Base-by-base conservation (phyloP, 2,797 vertebrate genomes). In the Arrhamphus sclerolepis region DNA sequence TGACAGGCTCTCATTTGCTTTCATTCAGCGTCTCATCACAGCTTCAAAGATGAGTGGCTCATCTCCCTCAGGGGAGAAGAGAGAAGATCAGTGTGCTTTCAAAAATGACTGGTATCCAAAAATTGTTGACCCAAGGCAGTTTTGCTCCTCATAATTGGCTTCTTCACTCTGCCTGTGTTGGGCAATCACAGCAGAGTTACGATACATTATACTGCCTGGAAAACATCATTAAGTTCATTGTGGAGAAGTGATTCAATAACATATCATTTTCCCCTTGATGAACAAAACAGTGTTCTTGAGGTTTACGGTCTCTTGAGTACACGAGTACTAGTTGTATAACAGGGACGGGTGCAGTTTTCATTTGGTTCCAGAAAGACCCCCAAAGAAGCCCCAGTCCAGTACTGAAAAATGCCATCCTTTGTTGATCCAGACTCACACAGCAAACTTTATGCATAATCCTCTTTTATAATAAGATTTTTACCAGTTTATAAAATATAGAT, bases 81-180 rank as follows among this genome's bases (percentile, higher is more conserved):
- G 58, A 81, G 67, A 75, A 75, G 81, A 86, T 85, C 80, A 72
- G 73, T 61, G 74, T 80, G 77, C 75, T 75, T 81, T 73, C 64
- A 61, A 85, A 86, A 89, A 89, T 87, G 80, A 90, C 78, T 89
- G 87, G 89, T 83, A 90, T 91, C 82, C 89, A 88, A 85, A 90
- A 82, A 83, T 59, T 78, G 78, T 72, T 84, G 77, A 84, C 90
- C 89, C 71, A 41, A 69, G 88, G 90, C 86, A 19, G 76, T 83
- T 83, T 77, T 53, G 78, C 78, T 79, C 67, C 68, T 84, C 83
- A 85, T 90, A 86, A 89, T 89, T 88, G 83, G 67, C 79, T 72
- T 85, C 72, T 83, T 80, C 65, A 49, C 78, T 81, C 24, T 49
- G 76, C 81, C 84, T 86, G 84, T 77, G 75, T 84, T 87, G 71